Conservation (phyloP, 2,113 vertebrate species). For the Peromyscus leucopus region DNA sequence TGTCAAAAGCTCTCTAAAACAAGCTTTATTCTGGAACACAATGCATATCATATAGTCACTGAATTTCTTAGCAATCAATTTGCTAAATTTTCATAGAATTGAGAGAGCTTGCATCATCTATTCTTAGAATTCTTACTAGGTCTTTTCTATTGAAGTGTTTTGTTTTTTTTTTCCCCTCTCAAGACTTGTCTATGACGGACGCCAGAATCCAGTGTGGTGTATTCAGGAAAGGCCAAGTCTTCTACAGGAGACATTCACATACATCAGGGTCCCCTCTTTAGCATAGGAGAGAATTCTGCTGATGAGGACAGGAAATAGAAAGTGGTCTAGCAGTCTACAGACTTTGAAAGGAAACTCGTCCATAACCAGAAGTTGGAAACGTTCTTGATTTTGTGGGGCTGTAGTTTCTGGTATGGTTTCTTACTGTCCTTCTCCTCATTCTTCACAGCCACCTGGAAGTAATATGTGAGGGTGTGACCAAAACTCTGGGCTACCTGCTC, state of each 20-base stretch:
- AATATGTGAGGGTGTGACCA: neutral
- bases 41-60: neutral
- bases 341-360: neutral
- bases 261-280: neutral
- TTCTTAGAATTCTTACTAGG: neutral
- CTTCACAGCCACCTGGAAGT: neutral
- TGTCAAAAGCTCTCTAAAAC: neutral
- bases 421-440: neutral
- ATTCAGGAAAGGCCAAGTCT: neutral
- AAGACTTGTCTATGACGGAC: neutral
- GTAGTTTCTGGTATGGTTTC: neutral
- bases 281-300: neutral
- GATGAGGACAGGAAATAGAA: neutral
- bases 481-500: neutral
- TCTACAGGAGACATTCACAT: rapidly evolving
- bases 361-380: neutral
- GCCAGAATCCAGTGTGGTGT: neutral
- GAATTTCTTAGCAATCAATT: neutral
- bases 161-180: too few relatives aligned
- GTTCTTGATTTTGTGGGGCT: neutral
- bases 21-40: conserved; percentile 7
- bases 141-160: neutral
- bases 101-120: neutral
- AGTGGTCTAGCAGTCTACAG: too few relatives aligned
- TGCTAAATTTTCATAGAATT: neutral